Evolutionary conservation across 2,113 vertebrate genomes (phyloP).

Genomic region (Microcebus lehilahytsara): DNA sequence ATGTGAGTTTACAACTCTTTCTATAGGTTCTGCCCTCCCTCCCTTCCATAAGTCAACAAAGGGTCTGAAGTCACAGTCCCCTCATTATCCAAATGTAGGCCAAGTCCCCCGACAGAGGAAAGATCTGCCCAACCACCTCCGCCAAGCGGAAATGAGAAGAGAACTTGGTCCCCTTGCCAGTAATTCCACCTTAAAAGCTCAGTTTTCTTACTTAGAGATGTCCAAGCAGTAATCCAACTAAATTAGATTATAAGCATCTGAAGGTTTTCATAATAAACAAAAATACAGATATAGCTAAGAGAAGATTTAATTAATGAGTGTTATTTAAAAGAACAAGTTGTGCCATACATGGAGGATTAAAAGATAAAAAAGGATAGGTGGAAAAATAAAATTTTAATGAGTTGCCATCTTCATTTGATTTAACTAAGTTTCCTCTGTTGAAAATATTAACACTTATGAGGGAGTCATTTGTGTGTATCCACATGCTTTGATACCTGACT

Average conservation of each 20-base stretch:
- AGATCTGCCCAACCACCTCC: not conserved
- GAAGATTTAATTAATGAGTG: constrained; percentile 70
- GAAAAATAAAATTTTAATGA: constrained; percentile 78
- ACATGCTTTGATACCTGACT: constrained; percentile 40
- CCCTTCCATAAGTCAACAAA: not conserved
- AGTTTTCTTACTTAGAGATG: constrained; percentile 58
- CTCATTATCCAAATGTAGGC: not conserved
- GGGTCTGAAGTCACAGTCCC: not conserved
- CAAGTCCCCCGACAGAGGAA: not conserved
- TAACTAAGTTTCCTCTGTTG: constrained; percentile 57
- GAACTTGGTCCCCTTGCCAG: not conserved
- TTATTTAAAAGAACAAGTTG: constrained; percentile 79
- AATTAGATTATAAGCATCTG: constrained; percentile 76
- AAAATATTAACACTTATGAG: constrained; percentile 68
- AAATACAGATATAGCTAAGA: constrained; percentile 74
- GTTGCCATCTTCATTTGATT: constrained; percentile 64
- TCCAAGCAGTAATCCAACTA: constrained; percentile 63
- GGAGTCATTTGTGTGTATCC: constrained; percentile 49
- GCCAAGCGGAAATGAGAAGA: not conserved
- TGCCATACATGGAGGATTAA: constrained; percentile 65
- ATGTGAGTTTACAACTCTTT: not conserved
- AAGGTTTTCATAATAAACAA: constrained; percentile 76
- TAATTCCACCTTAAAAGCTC: constrained; percentile 63
- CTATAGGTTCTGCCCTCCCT: not conserved
- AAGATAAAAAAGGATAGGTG: constrained; percentile 74